Evolutionary conservation across 2,888 invertebrate genomes (phyloP), one percentile per base, ranked within the genome.

Genomic region (Meloe dianella): DNA sequence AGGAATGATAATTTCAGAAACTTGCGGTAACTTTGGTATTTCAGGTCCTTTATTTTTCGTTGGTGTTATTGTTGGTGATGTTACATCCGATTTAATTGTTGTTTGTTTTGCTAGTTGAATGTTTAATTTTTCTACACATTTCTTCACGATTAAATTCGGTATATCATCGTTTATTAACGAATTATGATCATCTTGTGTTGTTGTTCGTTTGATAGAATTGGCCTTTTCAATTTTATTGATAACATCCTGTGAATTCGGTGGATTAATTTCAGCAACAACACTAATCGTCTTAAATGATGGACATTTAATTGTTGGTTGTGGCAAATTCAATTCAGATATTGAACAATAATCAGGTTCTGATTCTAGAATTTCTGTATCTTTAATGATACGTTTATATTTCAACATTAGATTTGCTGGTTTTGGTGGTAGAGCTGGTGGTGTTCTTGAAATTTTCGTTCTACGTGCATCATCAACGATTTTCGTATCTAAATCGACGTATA

Each of bases 401-500:
- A 85, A 90, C 78, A 88, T 86, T 75, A 91, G 85, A 83, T 91
- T 91, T 74, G 90, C 89, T 76, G 93, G 92, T 84, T 93, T 92
- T 57, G 93, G 91, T 68, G 93, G 92, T 80, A 94, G 84, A 72
- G 92, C 91, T 63, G 92, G 92, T 66, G 92, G 92, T 72, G 87
- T 87, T 78, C 90, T 85, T 76, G 89, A 85, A 69, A 89, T 89
- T 82, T 89, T 89, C 65, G 78, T 81, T 68, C 80, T 82, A 41
- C 81, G 76, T 9, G 82, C 63, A 68, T 75, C 71, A 30, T 74
- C 70, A 57, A 73, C 66, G 63, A 68, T 73, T 61, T 77, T 76
- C 12, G 85, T 84, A 66, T 90, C 89, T 82, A 91, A 90, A 74
- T 87, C 85, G 24, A 90, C 88, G 82, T 91, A 91, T 67, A 89